Percentiles rank a stretch among this genome's conserved stretches.
phyloP scores from a whole-genome alignment of 2,113 vertebrate species.

The Mellivora capensis region DNA sequence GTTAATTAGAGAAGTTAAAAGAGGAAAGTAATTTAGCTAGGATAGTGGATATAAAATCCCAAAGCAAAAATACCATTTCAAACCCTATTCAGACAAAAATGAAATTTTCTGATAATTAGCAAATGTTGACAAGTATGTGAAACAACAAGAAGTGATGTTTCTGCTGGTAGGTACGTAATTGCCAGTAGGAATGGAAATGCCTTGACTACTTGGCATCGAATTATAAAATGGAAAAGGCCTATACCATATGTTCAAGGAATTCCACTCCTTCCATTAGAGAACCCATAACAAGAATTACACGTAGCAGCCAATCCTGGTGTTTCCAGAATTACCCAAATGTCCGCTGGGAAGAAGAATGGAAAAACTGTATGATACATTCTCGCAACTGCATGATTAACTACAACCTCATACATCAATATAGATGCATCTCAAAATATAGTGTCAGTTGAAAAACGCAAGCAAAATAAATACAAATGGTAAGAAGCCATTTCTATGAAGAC shows the following conservation, averaged over 20 bases:
- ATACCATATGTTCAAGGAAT: background rate
- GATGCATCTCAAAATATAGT: background rate
- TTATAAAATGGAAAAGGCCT: background rate
- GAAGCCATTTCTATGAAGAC: background rate
- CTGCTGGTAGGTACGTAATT: background rate
- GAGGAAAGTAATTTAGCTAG: background rate
- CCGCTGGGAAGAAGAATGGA: background rate
- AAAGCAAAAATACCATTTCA: background rate
- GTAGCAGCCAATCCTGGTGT: background rate
- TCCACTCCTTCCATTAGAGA: background rate
- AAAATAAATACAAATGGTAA: background rate
- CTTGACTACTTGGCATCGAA: background rate
- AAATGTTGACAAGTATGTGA: background rate
- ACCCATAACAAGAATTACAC: background rate
- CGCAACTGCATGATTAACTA: background rate
- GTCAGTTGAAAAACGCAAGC: background rate
- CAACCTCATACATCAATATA: background rate
- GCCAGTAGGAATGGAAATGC: background rate
- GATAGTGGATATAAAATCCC: background rate
- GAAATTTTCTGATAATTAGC: background rate
- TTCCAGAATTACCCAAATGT: background rate
- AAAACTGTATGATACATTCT: background rate
- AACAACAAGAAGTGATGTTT: background rate
- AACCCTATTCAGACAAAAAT: background rate
- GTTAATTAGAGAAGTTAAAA: background rate